A percentile compares a stretch with the other conserved stretches of the same genome.
phyloP scores from a whole-genome alignment of 2,888 invertebrate species.

The Meganola albula region DNA sequence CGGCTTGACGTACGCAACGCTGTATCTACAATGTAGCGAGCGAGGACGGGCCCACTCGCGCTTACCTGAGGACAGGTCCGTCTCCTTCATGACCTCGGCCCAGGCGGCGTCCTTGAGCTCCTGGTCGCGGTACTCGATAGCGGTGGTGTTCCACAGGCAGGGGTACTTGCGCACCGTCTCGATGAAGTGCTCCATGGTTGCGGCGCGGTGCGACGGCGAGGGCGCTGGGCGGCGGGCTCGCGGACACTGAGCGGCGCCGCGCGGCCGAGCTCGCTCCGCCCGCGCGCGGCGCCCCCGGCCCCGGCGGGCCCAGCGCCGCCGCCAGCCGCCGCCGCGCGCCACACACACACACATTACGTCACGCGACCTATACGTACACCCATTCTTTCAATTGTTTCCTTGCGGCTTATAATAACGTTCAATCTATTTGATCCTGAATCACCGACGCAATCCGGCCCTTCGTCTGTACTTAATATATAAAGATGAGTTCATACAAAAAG shows the following conservation, averaged over 20 bases:
- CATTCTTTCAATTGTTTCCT: too few relatives aligned
- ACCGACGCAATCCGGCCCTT: too few relatives aligned
- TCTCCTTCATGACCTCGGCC: slow-evolving; percentile 69
- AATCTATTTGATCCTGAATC: too few relatives aligned
- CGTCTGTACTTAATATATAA: too few relatives aligned
- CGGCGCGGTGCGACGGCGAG: slow-evolving; percentile 22
- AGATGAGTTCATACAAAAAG: too few relatives aligned
- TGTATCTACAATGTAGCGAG: too few relatives aligned
- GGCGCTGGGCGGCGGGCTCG: slow-evolving; percentile 32
- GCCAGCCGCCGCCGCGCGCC: slow-evolving; percentile 10
- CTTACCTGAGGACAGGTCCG: slow-evolving; percentile 65
- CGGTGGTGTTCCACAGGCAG: slow-evolving; percentile 69
- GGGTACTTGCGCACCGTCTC: slow-evolving; percentile 66
- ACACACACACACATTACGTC: slow-evolving; percentile 12
- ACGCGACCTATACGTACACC: slow-evolving; percentile 7
- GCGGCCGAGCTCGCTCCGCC: slow-evolving; percentile 15
- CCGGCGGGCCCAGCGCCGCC: slow-evolving; percentile 14
- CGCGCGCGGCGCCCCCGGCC: slow-evolving; percentile 2
- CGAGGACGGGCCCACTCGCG: slow-evolving; percentile 55
- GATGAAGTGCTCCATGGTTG: slow-evolving; percentile 65
- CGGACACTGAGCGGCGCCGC: slow-evolving; percentile 23
- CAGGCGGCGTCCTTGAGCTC: slow-evolving; percentile 72
- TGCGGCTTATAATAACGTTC: too few relatives aligned
- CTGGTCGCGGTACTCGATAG: slow-evolving; percentile 71
- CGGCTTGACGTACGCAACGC: too few relatives aligned